phyloP scores from a whole-genome alignment of 2,113 vertebrate genomes.

The Mesitornis unicolor region DNA sequence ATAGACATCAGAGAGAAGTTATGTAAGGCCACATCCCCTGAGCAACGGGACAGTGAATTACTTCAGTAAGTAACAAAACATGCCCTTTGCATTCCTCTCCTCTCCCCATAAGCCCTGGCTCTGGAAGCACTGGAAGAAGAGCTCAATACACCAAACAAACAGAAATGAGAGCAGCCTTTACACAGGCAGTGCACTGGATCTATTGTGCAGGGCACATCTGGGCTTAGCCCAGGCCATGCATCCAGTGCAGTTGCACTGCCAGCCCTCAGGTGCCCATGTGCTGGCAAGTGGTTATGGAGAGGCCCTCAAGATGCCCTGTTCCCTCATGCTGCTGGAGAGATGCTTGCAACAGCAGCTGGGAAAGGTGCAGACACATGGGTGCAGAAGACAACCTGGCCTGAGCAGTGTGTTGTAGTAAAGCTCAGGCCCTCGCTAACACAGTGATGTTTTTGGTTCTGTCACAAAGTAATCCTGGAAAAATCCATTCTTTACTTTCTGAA shows the following conservation, averaged over 20 bases:
- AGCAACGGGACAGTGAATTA: neutral
- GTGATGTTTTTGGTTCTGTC: neutral
- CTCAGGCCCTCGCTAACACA: rapidly evolving
- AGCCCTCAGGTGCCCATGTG: neutral
- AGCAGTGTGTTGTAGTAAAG: neutral
- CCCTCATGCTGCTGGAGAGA: neutral
- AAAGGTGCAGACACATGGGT: neutral
- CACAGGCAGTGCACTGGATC: neutral
- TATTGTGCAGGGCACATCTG: neutral
- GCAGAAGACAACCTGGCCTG: neutral
- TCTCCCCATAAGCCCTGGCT: neutral
- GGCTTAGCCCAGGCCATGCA: neutral
- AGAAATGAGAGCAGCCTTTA: neutral
- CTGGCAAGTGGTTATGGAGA: neutral
- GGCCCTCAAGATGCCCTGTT: neutral
- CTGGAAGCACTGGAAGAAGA: neutral
- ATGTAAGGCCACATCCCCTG: neutral
- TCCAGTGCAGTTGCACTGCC: neutral
- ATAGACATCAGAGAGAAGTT: neutral
- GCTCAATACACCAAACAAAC: rapidly evolving
- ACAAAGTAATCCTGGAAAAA: neutral
- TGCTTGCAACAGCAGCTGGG: neutral
- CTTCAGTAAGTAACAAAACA: neutral
- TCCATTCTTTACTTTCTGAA: neutral
- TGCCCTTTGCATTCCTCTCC: neutral